Evolutionary conservation across 2,797 vertebrate species (phyloP).

Genomic region (Eulemur rubriventer): DNA sequence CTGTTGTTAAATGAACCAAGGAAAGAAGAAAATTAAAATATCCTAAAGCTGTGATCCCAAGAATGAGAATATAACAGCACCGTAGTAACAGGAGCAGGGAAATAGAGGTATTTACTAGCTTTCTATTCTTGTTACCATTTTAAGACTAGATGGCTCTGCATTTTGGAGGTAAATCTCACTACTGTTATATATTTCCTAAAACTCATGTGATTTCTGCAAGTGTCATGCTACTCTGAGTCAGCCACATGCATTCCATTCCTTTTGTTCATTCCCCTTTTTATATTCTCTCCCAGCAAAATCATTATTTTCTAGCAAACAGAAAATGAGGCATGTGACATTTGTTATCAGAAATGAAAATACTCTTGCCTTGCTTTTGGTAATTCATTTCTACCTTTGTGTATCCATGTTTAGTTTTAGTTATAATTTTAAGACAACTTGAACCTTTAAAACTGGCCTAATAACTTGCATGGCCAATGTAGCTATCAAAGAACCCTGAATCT

Average conservation of each 20-base stretch:
- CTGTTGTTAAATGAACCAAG: conserved; percentile 50
- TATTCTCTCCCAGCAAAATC: not conserved
- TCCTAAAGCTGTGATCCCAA: not conserved
- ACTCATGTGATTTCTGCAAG: not conserved
- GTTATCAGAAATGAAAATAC: conserved; percentile 74
- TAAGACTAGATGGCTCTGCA: not conserved
- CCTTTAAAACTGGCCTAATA: conserved; percentile 21
- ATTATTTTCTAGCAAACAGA: conserved; percentile 50
- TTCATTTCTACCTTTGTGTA: not conserved
- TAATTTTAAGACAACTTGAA: conserved; percentile 32
- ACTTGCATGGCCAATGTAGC: not conserved
- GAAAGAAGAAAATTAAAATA: conserved; percentile 61
- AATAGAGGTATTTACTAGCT: not conserved
- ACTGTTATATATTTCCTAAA: conserved; percentile 4
- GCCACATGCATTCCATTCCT: not conserved
- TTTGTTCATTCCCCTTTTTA: conserved; percentile 15
- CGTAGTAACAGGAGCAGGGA: not conserved
- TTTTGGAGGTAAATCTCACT: not conserved
- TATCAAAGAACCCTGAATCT: conserved; percentile 2
- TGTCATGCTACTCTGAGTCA: not conserved
- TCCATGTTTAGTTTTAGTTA: not conserved
- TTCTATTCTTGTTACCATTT: conserved; percentile 47
- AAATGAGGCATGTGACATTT: conserved; percentile 54
- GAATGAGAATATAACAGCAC: not conserved
- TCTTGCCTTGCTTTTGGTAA: conserved; percentile 32